These are phyloP conservation scores for Maniola hyperantus DNA, from an alignment of 2,888 invertebrate genomes.

Conservation along the genomic window DNA sequence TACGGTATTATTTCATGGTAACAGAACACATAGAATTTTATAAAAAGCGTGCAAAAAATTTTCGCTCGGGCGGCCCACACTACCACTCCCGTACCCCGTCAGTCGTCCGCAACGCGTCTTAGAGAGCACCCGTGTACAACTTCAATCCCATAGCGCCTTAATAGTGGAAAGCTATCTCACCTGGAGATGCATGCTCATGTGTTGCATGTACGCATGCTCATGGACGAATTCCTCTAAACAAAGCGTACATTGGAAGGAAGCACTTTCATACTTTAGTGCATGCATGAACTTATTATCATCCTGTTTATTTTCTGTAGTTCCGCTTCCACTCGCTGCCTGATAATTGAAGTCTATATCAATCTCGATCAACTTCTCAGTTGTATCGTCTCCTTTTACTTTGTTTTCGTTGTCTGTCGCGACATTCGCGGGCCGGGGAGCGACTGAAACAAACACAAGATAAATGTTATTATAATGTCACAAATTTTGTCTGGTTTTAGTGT, in stretches of 20 bases:
- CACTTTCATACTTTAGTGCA: not conserved
- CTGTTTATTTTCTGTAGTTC: not conserved
- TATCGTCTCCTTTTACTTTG: not conserved
- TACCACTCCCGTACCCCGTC: too few species aligned
- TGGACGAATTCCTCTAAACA: not conserved
- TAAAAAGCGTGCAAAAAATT: too few species aligned
- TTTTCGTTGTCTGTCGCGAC: not conserved
- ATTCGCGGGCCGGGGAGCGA: not conserved
- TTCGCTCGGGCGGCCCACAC: too few species aligned
- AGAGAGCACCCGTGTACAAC: too few species aligned
- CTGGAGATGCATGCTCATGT: not conserved
- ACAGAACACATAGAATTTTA: too few species aligned
- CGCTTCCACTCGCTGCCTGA: not conserved
- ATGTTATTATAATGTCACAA: too few species aligned
- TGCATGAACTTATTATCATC: not conserved
- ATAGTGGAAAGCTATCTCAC: not conserved
- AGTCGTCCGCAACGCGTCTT: too few species aligned
- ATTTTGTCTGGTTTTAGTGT: too few species aligned
- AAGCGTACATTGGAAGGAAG: not conserved
- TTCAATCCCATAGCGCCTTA: too few species aligned
- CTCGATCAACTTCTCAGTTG: not conserved
- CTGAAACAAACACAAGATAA: too few species aligned
- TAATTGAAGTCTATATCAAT: slow-evolving; percentile 3
- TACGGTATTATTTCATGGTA: too few species aligned
- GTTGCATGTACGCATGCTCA: not conserved